Evolutionary conservation across 1,140 invertebrate genomes (phyloP).

Genomic region (Trichonephila clavipes): DNA sequence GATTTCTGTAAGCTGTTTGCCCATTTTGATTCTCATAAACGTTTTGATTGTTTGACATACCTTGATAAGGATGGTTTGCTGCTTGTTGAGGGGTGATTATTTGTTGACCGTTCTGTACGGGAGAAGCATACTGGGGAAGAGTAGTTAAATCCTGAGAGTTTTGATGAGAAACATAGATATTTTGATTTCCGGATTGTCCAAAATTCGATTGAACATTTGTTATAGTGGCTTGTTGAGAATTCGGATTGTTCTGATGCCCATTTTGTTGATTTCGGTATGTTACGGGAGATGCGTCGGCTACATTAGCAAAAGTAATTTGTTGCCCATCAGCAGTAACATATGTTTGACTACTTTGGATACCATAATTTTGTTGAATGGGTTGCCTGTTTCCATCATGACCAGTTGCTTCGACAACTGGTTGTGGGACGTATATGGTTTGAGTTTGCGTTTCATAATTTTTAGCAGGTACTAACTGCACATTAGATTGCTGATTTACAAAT

Average conservation of each 20-base stretch:
- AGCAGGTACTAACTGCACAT: not conserved
- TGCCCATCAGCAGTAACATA: constrained; percentile 3
- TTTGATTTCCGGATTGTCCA: not conserved
- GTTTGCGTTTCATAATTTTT: not conserved
- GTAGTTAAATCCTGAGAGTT: not conserved
- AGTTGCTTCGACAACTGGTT: constrained; percentile 8
- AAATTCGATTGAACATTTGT: not conserved
- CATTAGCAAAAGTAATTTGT: not conserved
- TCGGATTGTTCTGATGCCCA: not conserved
- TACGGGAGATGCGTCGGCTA: not conserved
- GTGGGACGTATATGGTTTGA: not conserved
- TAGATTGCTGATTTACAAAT: not conserved
- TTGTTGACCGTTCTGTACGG: not conserved
- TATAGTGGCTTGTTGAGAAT: not conserved
- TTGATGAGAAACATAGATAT: not conserved
- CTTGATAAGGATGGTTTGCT: not conserved
- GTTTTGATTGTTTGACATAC: not conserved
- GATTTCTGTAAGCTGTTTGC: not conserved
- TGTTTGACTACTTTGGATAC: not conserved
- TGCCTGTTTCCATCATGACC: not conserved
- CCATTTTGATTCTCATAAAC: not conserved
- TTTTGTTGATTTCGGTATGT: constrained; percentile 21
- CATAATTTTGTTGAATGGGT: not conserved
- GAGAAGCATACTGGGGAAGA: not conserved
- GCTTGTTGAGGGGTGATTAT: not conserved